phyloP scores from a whole-genome alignment of 2,888 invertebrate genomes.

The Tyria jacobaeae region DNA sequence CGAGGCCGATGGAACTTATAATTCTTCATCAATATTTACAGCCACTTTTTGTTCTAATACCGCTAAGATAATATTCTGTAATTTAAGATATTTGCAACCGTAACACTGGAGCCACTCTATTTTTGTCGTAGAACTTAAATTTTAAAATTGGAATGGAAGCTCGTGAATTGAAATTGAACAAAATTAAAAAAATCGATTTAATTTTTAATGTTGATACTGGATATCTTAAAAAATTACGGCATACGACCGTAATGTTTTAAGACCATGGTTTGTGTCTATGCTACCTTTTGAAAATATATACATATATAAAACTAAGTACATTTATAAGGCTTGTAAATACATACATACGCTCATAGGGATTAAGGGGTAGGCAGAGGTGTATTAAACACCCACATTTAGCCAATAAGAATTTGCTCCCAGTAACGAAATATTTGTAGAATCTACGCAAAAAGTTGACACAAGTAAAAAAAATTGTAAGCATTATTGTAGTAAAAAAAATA shows the following conservation, averaged over 20 bases:
- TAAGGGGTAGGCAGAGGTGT: no score
- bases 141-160: not conserved
- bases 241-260: no score
- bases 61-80: conserved; percentile 10
- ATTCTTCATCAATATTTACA: conserved; percentile 52
- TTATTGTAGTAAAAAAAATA: not conserved
- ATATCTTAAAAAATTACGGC: no score
- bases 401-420: no score
- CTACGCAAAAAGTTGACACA: not conserved
- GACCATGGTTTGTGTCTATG: no score
- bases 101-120: not conserved
- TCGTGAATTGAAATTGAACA: not conserved
- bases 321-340: no score
- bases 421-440: no score
- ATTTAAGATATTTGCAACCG: not conserved
- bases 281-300: no score
- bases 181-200: not conserved
- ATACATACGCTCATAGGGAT: no score
- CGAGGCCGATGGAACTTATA: conserved; percentile 48
- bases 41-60: conserved; percentile 45
- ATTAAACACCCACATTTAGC: no score
- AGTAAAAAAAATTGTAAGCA: not conserved
- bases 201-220: not conserved
- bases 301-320: no score
- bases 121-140: not conserved